These are phyloP conservation scores for Cheiracanthium punctorium DNA, from an alignment of 2,888 invertebrate genomes.

Conservation along the genomic window DNA sequence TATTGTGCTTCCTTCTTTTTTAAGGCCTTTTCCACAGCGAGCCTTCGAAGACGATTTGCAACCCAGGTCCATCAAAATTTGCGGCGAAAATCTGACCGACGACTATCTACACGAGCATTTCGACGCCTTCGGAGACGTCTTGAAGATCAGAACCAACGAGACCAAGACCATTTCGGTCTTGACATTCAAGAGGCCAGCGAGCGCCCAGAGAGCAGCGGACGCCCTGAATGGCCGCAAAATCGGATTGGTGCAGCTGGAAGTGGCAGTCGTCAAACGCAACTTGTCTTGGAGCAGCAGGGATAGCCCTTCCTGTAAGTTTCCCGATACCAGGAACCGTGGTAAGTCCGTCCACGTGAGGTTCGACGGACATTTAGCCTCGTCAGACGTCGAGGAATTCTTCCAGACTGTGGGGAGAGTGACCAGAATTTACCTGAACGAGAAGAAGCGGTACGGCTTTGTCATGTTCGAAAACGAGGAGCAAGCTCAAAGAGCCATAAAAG, in stretches of 20 bases:
- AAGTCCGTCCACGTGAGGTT: conserved; percentile 19
- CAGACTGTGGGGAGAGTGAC: background rate
- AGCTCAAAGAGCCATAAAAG: conserved; percentile 16
- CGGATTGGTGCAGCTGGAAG: background rate
- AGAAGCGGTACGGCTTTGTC: conserved; percentile 18
- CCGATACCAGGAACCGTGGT: background rate
- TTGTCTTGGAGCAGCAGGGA: background rate
- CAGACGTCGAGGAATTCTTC: conserved; percentile 24
- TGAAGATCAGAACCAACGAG: conserved; percentile 10
- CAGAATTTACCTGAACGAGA: conserved; percentile 4
- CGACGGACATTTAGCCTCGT: background rate
- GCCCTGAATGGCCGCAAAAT: background rate
- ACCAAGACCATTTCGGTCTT: background rate
- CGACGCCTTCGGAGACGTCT: background rate
- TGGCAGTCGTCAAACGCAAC: conserved; percentile 22
- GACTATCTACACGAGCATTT: background rate
- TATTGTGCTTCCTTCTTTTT: no score
- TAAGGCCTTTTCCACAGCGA: background rate
- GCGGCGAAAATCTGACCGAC: conserved; percentile 2
- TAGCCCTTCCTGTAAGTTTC: background rate
- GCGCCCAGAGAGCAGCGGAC: background rate
- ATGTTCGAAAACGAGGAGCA: conserved; percentile 28
- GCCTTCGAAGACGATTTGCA: background rate
- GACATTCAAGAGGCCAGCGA: background rate
- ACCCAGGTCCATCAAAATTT: conserved; percentile 22